Conservation (phyloP, 2,797 vertebrate species). For the Hylomyscus alleni region DNA sequence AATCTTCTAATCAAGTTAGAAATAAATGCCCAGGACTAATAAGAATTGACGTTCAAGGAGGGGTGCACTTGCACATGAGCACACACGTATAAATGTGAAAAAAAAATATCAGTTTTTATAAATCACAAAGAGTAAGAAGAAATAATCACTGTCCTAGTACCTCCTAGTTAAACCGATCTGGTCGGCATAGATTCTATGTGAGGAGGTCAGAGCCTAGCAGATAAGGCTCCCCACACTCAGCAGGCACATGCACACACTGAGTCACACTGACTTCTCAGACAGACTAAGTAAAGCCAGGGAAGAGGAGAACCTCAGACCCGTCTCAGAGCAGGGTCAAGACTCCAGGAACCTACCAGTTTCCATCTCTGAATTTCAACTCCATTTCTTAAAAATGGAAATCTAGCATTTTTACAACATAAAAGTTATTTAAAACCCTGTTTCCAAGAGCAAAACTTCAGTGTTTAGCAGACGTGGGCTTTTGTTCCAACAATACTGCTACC, state of each 20-base stretch:
- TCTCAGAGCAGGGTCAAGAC: background rate
- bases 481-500: background rate
- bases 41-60: background rate
- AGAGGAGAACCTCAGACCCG: background rate
- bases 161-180: background rate
- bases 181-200: background rate
- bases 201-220: background rate
- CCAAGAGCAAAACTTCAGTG: background rate
- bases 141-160: background rate
- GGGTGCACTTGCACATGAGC: background rate
- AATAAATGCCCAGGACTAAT: slow-evolving; percentile 45
- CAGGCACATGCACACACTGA: too few relatives aligned
- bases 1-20: slow-evolving; percentile 31
- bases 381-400: background rate
- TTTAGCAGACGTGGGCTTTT: background rate
- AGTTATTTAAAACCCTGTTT: slow-evolving; percentile 5
- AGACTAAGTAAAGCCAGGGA: too few relatives aligned
- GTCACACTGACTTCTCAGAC: background rate
- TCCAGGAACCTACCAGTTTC: background rate
- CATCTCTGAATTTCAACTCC: slow-evolving; percentile 13
- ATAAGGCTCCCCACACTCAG: background rate
- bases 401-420: background rate
- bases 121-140: background rate
- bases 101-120: background rate
- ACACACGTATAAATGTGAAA: background rate